Conservation (phyloP, 2,888 invertebrate species). For the Lasioglossum oenotherae region DNA sequence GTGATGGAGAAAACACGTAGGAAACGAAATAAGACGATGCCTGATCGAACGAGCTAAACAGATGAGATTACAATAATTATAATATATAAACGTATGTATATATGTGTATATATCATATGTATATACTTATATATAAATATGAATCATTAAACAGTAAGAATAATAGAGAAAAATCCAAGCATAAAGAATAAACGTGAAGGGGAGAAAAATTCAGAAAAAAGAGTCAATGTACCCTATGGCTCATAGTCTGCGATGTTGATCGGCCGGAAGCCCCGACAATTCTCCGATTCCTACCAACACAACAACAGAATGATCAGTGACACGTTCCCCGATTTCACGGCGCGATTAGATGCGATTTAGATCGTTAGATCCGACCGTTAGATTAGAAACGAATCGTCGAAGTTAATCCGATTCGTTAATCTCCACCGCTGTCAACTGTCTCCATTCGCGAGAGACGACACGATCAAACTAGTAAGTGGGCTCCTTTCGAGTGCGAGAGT, state of each 20-base stretch:
- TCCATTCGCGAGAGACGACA: neutral
- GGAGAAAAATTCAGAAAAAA: conserved; percentile 70
- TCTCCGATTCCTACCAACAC: conserved; percentile 83
- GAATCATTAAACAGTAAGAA: conserved; percentile 49
- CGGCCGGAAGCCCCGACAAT: conserved; percentile 81
- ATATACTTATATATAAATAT: conserved; percentile 28
- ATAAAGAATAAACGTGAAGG: conserved; percentile 50
- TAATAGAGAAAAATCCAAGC: conserved; percentile 51
- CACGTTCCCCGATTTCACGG: conserved; percentile 40
- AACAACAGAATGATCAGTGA: conserved; percentile 79
- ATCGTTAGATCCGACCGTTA: conserved; percentile 1
- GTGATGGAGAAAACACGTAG: conserved; percentile 29
- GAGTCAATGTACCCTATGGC: conserved; percentile 83
- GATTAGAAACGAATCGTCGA: neutral
- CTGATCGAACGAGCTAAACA: conserved; percentile 39
- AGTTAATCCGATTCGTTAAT: conserved; percentile 4
- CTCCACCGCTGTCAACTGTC: neutral
- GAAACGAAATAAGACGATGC: conserved; percentile 16
- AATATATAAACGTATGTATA: neutral
- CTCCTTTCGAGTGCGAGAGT: neutral
- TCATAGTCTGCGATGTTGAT: conserved; percentile 83
- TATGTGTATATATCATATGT: conserved; percentile 18
- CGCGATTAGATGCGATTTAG: conserved; percentile 54
- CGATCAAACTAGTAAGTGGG: neutral
- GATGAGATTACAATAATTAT: conserved; percentile 5